Base-by-base conservation (phyloP, 1,140 invertebrate genomes). In the Scaptodrosophila lebanonensis region DNA sequence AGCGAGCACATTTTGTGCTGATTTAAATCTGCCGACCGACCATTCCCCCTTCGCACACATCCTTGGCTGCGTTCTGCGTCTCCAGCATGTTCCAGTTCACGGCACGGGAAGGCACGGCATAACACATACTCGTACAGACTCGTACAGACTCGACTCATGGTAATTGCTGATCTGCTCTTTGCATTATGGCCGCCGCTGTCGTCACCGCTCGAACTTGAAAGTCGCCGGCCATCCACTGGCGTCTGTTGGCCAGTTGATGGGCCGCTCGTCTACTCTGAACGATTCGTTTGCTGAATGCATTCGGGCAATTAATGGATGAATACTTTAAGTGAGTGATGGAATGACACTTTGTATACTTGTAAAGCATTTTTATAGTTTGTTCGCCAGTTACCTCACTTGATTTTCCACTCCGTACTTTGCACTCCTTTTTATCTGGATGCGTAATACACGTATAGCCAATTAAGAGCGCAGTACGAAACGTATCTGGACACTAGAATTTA, bases 301-400 rank as follows among this genome's bases (percentile, higher is more conserved):
- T 84, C 61, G 77, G 83, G 71, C 83, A 85, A 83, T 85, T 85
- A 85, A 84, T 84, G 83, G 83, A 85, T 85, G 83, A 84, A 84
- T 84, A 84, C 75, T 84, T 84, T 84, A 84, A 84, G 83, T 84
- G 83, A 85, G 83, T 85, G 83, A 85, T 85, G 82, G 83, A 85
- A 85, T 85, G 82, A 83, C 83, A 85, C 82, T 84, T 83, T 84
- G 76, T 76, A 66, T 83, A 75, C 76, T 83, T 83, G 76, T 83
- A 83, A 82, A 76, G 76, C 75, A 76, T 83, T 83, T 83, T 83
- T 82, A 82, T 83, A 54, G 59, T 53, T 49, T 16, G 11, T 15
- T 40, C 43, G 42, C 42, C 57, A 36, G 33, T 35, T 32, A 44
- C 42, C 43, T 35, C 39, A 33, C 15, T 35, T 27, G 17, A 36